Conservation (phyloP, 2,888 invertebrate genomes). For the Gortyna flavago region DNA sequence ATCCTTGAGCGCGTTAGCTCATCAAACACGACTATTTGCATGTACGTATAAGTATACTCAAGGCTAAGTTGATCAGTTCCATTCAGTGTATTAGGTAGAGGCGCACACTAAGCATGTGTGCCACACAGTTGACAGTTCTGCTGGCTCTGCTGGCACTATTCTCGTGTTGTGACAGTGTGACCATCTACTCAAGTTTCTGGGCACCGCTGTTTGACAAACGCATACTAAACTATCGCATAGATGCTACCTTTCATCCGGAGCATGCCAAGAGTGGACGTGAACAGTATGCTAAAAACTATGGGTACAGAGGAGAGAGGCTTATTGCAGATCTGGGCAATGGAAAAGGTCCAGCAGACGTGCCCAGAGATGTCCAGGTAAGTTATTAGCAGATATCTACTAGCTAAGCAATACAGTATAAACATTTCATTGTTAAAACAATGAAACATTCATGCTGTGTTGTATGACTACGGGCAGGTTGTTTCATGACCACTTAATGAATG, state of each 20-base stretch:
- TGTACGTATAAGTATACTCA: constrained; percentile 13
- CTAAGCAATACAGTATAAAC: background rate
- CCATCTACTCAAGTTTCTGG: constrained; percentile 84
- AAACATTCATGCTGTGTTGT: background rate
- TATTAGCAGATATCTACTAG: background rate
- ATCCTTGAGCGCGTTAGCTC: constrained; percentile 54
- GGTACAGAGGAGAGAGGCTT: constrained; percentile 78
- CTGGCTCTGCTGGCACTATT: constrained; percentile 9
- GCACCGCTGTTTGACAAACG: constrained; percentile 81
- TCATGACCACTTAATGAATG: background rate
- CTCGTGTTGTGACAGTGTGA: constrained; percentile 67
- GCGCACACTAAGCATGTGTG: constrained; percentile 21
- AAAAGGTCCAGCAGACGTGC: constrained; percentile 64
- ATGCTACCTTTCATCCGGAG: constrained; percentile 76
- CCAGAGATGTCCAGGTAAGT: constrained; percentile 69
- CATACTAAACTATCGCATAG: constrained; percentile 81
- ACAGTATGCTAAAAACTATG: constrained; percentile 74
- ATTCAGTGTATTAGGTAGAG: constrained; percentile 26
- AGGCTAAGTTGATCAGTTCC: background rate
- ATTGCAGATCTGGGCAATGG: constrained; percentile 82
- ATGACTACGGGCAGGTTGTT: background rate
- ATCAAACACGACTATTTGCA: constrained; percentile 56
- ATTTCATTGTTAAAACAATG: background rate
- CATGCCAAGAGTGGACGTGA: constrained; percentile 72
- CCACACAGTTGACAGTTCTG: background rate